Evolutionary conservation across 2,797 vertebrate genomes (phyloP), one percentile per base, ranked within the genome.

Genomic region (Bradypodion ventrale): DNA sequence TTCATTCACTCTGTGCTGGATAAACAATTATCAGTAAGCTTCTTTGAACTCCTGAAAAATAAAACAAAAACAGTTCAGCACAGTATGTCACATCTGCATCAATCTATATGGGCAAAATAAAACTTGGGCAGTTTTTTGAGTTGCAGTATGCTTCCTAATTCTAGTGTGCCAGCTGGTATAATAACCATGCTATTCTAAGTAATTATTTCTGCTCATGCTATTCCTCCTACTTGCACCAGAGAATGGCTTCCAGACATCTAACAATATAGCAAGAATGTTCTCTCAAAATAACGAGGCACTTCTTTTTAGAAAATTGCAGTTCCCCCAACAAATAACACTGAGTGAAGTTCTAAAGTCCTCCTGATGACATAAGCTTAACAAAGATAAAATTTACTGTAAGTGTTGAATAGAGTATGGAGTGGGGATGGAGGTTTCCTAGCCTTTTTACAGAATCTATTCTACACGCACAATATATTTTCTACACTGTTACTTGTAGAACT

Each of bases 61-160:
- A 1, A 72, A 86, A 73, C 40, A 82, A 60, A 80, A 40, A 23
- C 73, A 85, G 87, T n/a, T 35, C 46, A 83, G 62, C 23, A 40
- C 46, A 86, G 81, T 82, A 49, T 1, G 3, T 59, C 12, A 87
- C 87, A 52, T 85, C 70, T 0, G 0, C 83, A 63, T 62, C 29
- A 89, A 79, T 40, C 77, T 85, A 89, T 23, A 84, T 35, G 15
- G 91, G 66, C 13, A 91, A 83, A 52, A 74, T 90, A 81, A 75
- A 87, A 1, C 63, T 75, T 46, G 63, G 1, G 0, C 59, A 87
- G 1, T 59, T 77, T 65, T 56, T n/a, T n/a, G 59, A 82, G 69
- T 0, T 83, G 66, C 44, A 80, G 83, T 83, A 80, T 78, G 1
- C 49, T 83, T 92, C 78, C 66, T 60, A 44, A 78, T 87, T 90